Conservation (phyloP, 2,113 vertebrate genomes). For the Cyprinodon variegatus region DNA sequence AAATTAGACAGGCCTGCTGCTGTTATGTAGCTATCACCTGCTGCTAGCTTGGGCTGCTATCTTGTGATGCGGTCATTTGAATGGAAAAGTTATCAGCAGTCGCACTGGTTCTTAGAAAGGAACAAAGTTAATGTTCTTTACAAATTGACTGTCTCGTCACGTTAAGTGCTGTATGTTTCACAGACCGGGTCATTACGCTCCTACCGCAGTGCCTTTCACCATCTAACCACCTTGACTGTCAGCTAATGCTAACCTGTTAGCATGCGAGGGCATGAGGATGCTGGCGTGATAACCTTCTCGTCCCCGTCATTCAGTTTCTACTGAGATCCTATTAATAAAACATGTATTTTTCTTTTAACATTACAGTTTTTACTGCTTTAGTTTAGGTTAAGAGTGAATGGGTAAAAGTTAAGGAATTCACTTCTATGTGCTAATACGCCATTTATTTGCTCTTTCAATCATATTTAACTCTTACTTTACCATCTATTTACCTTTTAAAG, state of each 20-base stretch:
- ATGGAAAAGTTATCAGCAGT: background rate
- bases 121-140: background rate
- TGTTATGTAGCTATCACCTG: background rate
- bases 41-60: conserved; percentile 59
- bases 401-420: too few relatives aligned
- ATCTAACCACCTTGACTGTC: conserved; percentile 44
- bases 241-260: conserved; percentile 57
- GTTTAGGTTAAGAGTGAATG: background rate
- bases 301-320: background rate
- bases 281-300: conserved; percentile 26
- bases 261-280: conserved; percentile 45
- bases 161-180: background rate
- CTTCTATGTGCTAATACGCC: too few relatives aligned
- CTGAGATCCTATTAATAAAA: fast-evolving
- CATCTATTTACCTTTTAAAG: background rate
- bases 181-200: too few relatives aligned
- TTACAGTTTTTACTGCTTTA: background rate
- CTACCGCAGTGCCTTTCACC: background rate
- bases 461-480: background rate
- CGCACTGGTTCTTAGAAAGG: background rate
- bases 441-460: too few relatives aligned
- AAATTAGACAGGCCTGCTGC: conserved; percentile 54
- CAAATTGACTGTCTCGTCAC: background rate
- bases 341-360: background rate
- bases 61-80: conserved; percentile 50